Conservation (phyloP, 2,888 invertebrate genomes). For the Pristionchus fissidentatus region DNA sequence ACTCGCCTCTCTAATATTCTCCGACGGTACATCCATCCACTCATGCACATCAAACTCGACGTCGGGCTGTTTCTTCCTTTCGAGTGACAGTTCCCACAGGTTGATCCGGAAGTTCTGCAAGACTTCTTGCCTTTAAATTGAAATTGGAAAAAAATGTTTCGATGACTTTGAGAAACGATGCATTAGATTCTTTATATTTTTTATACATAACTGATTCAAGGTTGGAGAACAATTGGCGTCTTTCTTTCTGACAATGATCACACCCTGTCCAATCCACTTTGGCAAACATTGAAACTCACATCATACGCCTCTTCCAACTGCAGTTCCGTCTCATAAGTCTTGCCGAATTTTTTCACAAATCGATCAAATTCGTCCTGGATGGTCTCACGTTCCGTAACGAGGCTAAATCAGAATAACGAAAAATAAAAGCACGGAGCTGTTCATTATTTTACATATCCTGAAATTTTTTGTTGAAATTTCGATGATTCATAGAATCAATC, state of each 20-base stretch:
- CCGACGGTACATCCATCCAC: constrained; percentile 22
- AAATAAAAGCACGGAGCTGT: too few species aligned
- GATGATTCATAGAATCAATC: too few species aligned
- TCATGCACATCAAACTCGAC: constrained; percentile 10
- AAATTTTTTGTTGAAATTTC: too few species aligned
- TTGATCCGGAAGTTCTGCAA: neutral
- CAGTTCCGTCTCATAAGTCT: neutral
- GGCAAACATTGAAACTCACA: neutral
- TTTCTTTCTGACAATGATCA: neutral
- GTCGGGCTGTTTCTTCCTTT: neutral
- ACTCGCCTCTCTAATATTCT: neutral
- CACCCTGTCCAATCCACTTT: neutral
- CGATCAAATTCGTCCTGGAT: neutral
- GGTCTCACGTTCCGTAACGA: neutral
- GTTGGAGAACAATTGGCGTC: too few species aligned
- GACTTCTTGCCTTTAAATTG: neutral
- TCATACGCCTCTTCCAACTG: neutral
- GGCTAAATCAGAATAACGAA: too few species aligned
- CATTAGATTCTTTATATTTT: too few species aligned
- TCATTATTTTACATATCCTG: too few species aligned
- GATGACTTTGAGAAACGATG: too few species aligned
- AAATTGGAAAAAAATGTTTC: too few species aligned
- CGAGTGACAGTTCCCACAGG: neutral
- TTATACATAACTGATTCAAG: too few species aligned
- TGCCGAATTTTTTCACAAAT: neutral